These are phyloP conservation scores for Arge pagana DNA, from an alignment of 2,888 invertebrate species.

Conservation along the genomic window DNA sequence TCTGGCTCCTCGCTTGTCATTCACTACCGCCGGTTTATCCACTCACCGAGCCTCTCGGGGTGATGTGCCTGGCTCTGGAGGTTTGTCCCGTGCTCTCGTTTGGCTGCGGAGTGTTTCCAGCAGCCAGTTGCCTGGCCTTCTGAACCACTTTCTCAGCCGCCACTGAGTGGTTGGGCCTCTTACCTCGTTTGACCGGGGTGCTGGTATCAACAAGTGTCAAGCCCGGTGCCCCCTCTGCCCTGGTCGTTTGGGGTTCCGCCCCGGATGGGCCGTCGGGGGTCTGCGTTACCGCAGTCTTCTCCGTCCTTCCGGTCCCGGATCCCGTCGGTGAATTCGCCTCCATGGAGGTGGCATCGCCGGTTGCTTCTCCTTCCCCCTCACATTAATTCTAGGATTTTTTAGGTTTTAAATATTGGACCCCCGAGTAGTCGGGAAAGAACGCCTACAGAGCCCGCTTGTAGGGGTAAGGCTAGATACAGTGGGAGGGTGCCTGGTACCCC, in stretches of 20 bases:
- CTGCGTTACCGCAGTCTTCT: constrained; percentile 8
- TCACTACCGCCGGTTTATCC: not conserved
- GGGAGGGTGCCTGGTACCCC: constrained; percentile 23
- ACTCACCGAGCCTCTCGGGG: not conserved
- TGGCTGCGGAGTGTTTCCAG: not conserved
- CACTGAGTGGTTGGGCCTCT: too few species aligned
- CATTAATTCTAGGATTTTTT: not conserved
- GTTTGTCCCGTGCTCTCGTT: too few species aligned
- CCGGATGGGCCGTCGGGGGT: not conserved
- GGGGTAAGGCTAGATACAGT: constrained; percentile 20
- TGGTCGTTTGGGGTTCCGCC: not conserved
- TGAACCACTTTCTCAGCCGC: not conserved
- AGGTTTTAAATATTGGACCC: constrained; percentile 3
- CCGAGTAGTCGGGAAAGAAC: constrained; percentile 17
- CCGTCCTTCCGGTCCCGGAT: not conserved
- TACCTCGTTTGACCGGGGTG: too few species aligned
- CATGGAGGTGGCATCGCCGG: not conserved
- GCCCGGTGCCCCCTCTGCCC: constrained; percentile 12
- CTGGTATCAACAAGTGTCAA: too few species aligned
- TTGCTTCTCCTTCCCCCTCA: not conserved
- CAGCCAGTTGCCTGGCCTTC: not conserved
- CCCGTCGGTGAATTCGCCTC: not conserved
- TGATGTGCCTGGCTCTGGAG: too few species aligned
- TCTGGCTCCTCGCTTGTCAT: not conserved
- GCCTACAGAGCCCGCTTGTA: constrained; percentile 22